A percentile compares a stretch with the other conserved stretches of the same genome.
These are phyloP conservation scores for Schizaphis graminum DNA, from an alignment of 2,888 invertebrate genomes.

Conservation along the genomic window DNA sequence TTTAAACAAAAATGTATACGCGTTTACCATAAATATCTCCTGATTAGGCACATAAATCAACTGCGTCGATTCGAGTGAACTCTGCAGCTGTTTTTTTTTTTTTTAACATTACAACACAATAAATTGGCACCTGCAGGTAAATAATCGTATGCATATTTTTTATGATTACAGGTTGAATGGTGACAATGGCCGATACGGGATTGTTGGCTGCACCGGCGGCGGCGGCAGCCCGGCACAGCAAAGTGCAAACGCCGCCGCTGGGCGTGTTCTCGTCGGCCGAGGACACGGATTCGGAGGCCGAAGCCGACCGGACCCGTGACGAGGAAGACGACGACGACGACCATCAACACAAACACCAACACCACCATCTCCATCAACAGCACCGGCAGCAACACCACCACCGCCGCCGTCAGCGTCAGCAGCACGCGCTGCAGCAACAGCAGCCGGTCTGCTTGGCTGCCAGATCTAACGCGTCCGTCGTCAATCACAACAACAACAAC, in stretches of 20 bases:
- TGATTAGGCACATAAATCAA: background rate
- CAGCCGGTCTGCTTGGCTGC: constrained; percentile 60
- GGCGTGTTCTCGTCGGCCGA: constrained; percentile 76
- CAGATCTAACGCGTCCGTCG: constrained; percentile 27
- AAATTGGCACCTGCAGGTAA: background rate
- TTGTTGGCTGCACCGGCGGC: constrained; percentile 65
- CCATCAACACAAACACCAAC: background rate
- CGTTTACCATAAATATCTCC: too few species aligned
- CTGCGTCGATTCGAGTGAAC: background rate
- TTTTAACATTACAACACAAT: background rate
- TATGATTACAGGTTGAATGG: constrained; percentile 55
- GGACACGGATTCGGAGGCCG: constrained; percentile 74
- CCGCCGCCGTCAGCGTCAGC: background rate
- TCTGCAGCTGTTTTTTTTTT: background rate
- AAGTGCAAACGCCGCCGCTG: constrained; percentile 70
- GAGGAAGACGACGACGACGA: constrained; percentile 40
- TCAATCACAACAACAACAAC: constrained; percentile 18
- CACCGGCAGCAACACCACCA: background rate
- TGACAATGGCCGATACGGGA: constrained; percentile 65
- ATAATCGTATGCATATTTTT: background rate
- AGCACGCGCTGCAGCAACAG: constrained; percentile 9
- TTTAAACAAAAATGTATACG: too few species aligned
- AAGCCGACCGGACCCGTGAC: constrained; percentile 68
- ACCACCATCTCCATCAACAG: background rate
- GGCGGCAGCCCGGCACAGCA: constrained; percentile 55